Conservation (phyloP, 2,797 vertebrate species). For the Acropternis orthonyx region DNA sequence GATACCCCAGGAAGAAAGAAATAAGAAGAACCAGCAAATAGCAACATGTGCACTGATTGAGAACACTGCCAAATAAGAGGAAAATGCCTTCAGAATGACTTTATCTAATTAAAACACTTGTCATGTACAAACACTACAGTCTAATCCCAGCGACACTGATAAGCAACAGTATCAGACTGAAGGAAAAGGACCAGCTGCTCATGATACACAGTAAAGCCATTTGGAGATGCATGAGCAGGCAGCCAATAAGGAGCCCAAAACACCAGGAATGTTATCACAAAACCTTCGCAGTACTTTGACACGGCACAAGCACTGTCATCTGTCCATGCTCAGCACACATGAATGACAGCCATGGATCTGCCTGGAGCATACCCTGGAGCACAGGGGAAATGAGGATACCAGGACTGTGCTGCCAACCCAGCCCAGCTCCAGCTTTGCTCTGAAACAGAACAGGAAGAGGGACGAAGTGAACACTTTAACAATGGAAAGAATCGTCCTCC, state of each 20-base stretch:
- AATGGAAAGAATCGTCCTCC: rapidly evolving
- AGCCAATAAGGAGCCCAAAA: background rate
- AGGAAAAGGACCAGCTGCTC: background rate
- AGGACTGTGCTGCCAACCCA: background rate
- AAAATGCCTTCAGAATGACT: background rate
- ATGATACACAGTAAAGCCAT: background rate
- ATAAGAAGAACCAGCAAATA: background rate
- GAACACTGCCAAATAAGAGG: background rate
- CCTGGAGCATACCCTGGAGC: background rate
- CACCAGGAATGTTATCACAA: background rate
- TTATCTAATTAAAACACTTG: slow-evolving; percentile 1
- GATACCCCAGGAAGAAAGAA: background rate
- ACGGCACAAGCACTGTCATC: background rate
- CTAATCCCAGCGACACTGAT: background rate
- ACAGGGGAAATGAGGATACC: background rate
- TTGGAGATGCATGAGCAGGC: background rate
- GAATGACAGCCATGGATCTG: background rate
- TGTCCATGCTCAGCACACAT: rapidly evolving
- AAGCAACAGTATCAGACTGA: background rate
- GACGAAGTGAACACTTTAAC: background rate
- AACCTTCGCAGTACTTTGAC: background rate
- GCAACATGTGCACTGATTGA: rapidly evolving
- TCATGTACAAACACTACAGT: background rate
- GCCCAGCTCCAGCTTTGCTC: background rate
- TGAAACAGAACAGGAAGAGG: background rate